Evolutionary conservation across 2,888 invertebrate species (phyloP).

Genomic region (Odontocolon sp.): DNA sequence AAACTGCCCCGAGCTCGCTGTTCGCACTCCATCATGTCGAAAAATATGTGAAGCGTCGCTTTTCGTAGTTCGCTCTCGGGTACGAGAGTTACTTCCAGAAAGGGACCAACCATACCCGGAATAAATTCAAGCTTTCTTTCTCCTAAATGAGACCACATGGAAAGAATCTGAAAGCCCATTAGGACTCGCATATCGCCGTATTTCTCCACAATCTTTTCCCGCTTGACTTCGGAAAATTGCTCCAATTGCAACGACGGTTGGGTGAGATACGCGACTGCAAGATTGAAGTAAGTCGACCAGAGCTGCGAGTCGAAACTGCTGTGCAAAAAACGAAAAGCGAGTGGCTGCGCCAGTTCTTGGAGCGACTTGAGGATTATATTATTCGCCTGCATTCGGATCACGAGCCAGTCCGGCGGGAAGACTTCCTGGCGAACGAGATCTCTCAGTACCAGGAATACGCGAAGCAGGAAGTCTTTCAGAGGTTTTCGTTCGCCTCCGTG

Average conservation of each 20-base stretch:
- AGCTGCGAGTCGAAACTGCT: constrained; percentile 83
- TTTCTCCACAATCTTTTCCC: constrained; percentile 89
- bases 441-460: constrained; percentile 90
- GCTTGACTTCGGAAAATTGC: constrained; percentile 90
- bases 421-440: constrained; percentile 90
- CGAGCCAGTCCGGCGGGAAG: constrained; percentile 95
- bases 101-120: constrained; percentile 95
- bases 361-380: constrained; percentile 92
- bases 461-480: constrained; percentile 92
- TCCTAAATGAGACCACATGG: constrained; percentile 94
- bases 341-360: constrained; percentile 93
- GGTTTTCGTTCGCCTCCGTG: constrained; percentile 87
- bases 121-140: constrained; percentile 94
- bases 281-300: constrained; percentile 90
- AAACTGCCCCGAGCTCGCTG: constrained; percentile 92
- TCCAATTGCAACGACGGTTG: constrained; percentile 91
- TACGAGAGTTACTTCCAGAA: constrained; percentile 95
- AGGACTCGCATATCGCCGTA: constrained; percentile 95
- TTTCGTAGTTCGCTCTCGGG: constrained; percentile 92
- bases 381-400: constrained; percentile 94
- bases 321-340: constrained; percentile 91
- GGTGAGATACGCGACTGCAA: constrained; percentile 90
- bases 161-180: constrained; percentile 95
- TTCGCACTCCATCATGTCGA: constrained; percentile 97
- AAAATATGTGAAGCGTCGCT: constrained; percentile 95